Evolutionary conservation across 2,113 vertebrate species (phyloP).

Genomic region (Chaetorhynchus papuensis): DNA sequence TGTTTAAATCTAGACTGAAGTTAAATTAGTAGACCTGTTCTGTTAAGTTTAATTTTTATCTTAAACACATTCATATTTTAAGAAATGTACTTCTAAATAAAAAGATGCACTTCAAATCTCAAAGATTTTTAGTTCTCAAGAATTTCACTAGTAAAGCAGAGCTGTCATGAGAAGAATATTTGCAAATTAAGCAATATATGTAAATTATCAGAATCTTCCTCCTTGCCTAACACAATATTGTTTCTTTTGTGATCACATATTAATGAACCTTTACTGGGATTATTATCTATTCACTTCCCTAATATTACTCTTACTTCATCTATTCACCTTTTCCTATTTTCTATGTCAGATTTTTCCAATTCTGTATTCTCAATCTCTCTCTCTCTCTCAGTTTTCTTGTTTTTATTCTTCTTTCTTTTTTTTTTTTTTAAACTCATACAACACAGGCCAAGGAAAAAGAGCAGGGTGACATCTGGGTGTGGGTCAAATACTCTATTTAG

Average conservation of each 20-base stretch:
- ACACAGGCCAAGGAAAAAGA: neutral
- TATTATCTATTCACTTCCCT: neutral
- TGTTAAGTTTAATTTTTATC: neutral
- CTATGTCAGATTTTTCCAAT: neutral
- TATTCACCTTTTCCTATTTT: neutral
- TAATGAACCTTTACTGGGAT: neutral
- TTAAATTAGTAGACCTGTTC: neutral
- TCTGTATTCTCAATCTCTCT: neutral
- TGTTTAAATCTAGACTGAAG: neutral
- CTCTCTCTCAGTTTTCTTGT: neutral
- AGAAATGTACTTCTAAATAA: neutral
- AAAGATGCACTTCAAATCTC: neutral
- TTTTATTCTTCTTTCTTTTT: neutral
- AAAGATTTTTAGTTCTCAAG: neutral
- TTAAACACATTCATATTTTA: neutral
- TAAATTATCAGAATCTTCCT: neutral
- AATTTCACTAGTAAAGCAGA: neutral
- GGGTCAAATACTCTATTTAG: neutral
- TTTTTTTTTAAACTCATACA: neutral
- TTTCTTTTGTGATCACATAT: neutral
- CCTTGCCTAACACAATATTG: neutral
- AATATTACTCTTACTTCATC: neutral
- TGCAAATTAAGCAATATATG: neutral
- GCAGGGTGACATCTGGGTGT: fast-evolving
- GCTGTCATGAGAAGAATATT: neutral